phyloP scores from a whole-genome alignment of 2,113 vertebrate species.

The Edolisoma coerulescens region DNA sequence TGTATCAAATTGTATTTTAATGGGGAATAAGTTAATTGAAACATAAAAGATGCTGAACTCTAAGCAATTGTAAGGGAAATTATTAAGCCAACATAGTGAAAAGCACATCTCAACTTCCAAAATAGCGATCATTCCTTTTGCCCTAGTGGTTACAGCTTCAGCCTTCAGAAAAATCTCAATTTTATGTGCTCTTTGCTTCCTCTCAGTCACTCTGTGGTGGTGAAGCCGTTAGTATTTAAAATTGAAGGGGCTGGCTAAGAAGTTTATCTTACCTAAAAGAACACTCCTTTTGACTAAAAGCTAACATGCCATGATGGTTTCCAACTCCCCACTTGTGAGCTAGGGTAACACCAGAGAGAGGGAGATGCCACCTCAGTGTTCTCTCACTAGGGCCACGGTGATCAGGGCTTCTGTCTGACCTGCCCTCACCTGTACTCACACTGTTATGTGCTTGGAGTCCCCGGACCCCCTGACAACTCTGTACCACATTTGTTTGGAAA shows the following conservation, averaged over 20 bases:
- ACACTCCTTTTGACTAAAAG: background rate
- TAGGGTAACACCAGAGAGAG: too few relatives aligned
- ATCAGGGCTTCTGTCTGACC: background rate
- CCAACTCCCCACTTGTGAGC: background rate
- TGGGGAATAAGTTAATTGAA: background rate
- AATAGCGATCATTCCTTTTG: rapidly evolving
- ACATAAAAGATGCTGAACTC: background rate
- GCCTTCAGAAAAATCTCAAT: background rate
- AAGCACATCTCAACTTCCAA: background rate
- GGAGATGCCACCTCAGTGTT: rapidly evolving
- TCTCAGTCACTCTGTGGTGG: background rate
- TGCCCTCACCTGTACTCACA: rapidly evolving
- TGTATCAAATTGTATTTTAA: background rate
- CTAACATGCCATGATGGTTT: background rate
- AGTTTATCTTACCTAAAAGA: background rate
- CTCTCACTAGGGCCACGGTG: background rate
- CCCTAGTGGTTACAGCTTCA: background rate
- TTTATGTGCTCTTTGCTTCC: background rate
- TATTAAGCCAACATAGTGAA: background rate
- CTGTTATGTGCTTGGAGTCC: rapidly evolving
- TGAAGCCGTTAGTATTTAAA: background rate
- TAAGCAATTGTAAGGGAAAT: background rate
- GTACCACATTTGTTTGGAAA: background rate
- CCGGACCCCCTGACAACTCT: background rate
- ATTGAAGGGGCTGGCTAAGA: background rate